These are phyloP conservation scores for Candoia aspera DNA, from an alignment of 2,113 vertebrate genomes.

Conservation along the genomic window DNA sequence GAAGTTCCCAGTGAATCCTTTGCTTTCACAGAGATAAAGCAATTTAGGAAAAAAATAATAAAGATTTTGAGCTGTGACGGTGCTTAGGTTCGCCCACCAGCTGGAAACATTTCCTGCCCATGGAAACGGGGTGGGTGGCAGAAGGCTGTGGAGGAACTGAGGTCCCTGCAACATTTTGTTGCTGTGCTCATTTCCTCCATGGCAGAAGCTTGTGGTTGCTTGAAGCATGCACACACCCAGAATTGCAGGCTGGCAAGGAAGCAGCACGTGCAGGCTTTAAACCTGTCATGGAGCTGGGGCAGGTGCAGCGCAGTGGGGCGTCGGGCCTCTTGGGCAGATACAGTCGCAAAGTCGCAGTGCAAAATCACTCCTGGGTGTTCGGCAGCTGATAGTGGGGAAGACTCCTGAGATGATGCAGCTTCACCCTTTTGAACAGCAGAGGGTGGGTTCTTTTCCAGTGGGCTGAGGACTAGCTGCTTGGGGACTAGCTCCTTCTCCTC, in stretches of 20 bases:
- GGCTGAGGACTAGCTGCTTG: neutral
- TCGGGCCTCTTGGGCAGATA: neutral
- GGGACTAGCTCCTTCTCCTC: neutral
- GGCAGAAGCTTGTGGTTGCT: neutral
- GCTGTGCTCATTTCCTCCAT: neutral
- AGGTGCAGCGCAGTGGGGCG: rapidly evolving
- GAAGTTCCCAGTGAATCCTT: no score
- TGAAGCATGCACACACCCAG: neutral
- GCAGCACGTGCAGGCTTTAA: neutral
- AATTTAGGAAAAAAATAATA: no score
- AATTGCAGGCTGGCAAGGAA: neutral
- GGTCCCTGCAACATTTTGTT: neutral
- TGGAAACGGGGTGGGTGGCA: neutral
- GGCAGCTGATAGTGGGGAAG: no score
- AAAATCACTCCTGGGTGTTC: neutral
- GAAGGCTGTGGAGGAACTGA: neutral
- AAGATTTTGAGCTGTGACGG: neutral
- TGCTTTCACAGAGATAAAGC: no score
- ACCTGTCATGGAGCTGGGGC: neutral
- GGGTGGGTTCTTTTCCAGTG: neutral
- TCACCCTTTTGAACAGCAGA: neutral
- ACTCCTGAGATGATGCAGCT: neutral
- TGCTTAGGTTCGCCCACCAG: neutral
- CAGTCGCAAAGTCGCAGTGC: neutral
- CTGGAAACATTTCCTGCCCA: neutral